Evolutionary conservation across 2,888 invertebrate species (phyloP), one percentile per base, ranked within the genome.

Genomic region (Synergus umbraculus): DNA sequence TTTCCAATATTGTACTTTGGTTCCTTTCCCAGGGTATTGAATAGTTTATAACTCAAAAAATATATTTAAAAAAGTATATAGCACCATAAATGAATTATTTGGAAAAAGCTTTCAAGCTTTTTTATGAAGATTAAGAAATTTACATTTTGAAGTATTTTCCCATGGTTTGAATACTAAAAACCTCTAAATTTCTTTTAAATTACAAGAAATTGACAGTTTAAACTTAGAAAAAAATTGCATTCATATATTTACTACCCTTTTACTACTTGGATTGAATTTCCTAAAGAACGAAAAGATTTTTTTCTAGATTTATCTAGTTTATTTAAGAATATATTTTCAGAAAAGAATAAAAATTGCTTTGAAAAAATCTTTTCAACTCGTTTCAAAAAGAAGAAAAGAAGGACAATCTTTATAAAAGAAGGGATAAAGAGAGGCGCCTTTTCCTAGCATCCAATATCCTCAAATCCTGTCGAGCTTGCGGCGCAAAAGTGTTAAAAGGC

Each of bases 401-500:
- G 18, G 18, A 46, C n/a, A 67, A 67, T 46, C 43, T 18, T 18
- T 73, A 73, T 73, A 73, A 73, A 58, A 41, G 73, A 37, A 37
- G 37, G 37, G 54, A 63, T 29, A 63, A 29, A 63, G 63, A 63
- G 22, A 18, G 22, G 22, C 54, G 29, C 29, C 29, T 37, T 73
- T 73, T 73, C 12, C 41, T 37, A n/a, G 10, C 54, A 29, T 54
- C 73, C 54, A 73, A 73, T 69, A 69, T 69, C 69, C 44, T 69
- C 15, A 69, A 37, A 73, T 73, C 73, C 73, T 73, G 54, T 73
- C 37, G 73, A 73, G 73, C 54, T 73, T 73, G 13, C 46, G 73
- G 15, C 58, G 37, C 78, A 73, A 80, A 82, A 83, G 85, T 80
- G 84, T 84, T 79, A 64, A 82, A 79, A 79, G 78, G 63, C 37